A percentile compares a stretch with the other conserved stretches of the same genome.
Evolutionary conservation across 1,140 invertebrate genomes (phyloP).

Genomic region (Dinoponera quadriceps): DNA sequence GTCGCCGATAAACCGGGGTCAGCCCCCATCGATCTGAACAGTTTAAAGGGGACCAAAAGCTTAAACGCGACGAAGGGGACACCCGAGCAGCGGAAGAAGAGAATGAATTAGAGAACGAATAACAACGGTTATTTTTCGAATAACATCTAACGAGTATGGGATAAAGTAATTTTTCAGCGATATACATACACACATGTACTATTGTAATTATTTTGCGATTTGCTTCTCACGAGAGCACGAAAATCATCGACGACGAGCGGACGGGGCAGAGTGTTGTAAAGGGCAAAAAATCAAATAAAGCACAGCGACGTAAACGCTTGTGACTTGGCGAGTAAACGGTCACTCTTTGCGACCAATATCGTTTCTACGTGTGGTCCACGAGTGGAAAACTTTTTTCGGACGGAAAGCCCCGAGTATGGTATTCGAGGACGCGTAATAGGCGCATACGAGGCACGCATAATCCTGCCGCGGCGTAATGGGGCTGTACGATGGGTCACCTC

Average conservation of each 20-base stretch:
- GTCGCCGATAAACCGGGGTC: neutral
- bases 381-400: neutral
- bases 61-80: neutral
- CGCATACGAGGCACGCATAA: constrained; percentile 21
- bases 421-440: neutral
- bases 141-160: neutral
- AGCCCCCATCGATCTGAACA: neutral
- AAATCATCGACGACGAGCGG: neutral
- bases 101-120: neutral
- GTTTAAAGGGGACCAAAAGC: neutral
- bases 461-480: constrained; percentile 24
- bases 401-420: neutral
- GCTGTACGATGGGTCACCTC: constrained; percentile 72
- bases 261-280: neutral
- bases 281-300: neutral
- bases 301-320: neutral
- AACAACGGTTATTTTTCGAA: neutral
- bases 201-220: no score
- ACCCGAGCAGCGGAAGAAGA: neutral
- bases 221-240: no score
- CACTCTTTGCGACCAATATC: constrained; percentile 13
- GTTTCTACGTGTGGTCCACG: neutral
- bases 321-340: no score
- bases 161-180: neutral
- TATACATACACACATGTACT: no score